A percentile compares a stretch with the other conserved stretches of the same genome.
Evolutionary conservation across 2,888 invertebrate species (phyloP).

Genomic region (Drosophila rubida): DNA sequence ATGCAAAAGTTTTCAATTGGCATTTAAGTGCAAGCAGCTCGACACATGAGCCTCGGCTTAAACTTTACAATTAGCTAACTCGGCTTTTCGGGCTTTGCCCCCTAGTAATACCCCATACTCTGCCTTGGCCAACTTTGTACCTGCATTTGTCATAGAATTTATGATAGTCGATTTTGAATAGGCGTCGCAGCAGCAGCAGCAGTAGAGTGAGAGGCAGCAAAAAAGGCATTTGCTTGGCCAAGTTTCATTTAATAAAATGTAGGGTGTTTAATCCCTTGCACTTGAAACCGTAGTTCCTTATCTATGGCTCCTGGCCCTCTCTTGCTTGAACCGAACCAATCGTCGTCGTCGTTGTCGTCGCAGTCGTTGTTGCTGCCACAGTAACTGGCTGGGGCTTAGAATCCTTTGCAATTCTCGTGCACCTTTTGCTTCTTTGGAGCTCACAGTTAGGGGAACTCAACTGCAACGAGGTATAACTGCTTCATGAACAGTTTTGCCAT

Average conservation of each 20-base stretch:
- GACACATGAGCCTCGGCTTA: slow-evolving; percentile 38
- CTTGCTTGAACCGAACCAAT: no score
- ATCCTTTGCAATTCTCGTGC: slow-evolving; percentile 47
- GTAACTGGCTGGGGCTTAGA: slow-evolving; percentile 42
- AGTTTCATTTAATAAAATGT: slow-evolving; percentile 67
- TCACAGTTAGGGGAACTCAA: no score
- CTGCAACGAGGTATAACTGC: no score
- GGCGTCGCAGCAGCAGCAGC: not conserved
- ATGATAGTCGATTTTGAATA: slow-evolving; percentile 51
- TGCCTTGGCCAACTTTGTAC: slow-evolving; percentile 68
- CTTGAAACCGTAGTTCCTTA: no score
- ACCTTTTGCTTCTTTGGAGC: no score
- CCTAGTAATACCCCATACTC: not conserved
- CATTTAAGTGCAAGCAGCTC: slow-evolving; percentile 48
- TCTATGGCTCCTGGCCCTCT: no score
- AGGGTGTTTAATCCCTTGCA: no score
- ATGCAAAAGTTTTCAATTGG: slow-evolving; percentile 76
- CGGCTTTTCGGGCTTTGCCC: slow-evolving; percentile 26
- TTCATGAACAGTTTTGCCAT: no score
- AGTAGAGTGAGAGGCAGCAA: slow-evolving; percentile 20
- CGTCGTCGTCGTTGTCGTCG: slow-evolving; percentile 12
- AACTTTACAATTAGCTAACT: slow-evolving; percentile 48
- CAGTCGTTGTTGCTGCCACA: slow-evolving; percentile 26
- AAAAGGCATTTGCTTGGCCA: slow-evolving; percentile 53
- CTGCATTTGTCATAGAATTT: slow-evolving; percentile 79